Evolutionary conservation across 35 echinoderm and acorn worm species (phyloP), one percentile per base, ranked within the genome.

Genomic region (Anneissia japonica): DNA sequence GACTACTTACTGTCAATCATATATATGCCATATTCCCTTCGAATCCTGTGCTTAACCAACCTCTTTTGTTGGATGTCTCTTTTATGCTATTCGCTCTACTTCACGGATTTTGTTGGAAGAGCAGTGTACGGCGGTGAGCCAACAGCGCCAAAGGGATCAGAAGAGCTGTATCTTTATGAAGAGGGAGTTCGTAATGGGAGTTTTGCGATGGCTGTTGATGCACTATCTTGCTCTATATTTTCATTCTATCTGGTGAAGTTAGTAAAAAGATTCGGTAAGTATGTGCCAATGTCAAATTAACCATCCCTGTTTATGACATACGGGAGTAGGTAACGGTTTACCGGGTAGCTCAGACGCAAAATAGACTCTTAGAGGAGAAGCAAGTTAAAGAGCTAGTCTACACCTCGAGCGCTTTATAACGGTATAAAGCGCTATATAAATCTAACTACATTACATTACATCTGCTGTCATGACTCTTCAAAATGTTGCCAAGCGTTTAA

Each of bases 31-130:
- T 77, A 76, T 31, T 99, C 92, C 0, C 86, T 99, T 19, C 89
- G 96, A 21, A 89, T 99, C 76, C 89, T 99, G 39, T 99, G 96
- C 55, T 83, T 93, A 35, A 99, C 96, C 0, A 93, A 99, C 77
- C 92, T 99, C 0, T 64, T 99, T 4, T 93, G 96, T 30, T 99
- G 96, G 96, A 99, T 99, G 96, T 99, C 96, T 17, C 89, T 99
- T 6, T 74, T 99, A 34, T 99, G 96, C 77, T 99, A 94, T 81
- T 99, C 96, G 0, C 74, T 99, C 17, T 99, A 99, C 45, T 99
- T 99, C 80, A 99, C 96, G 0, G 96, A 99, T 73, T 99, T 99
- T 64, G 92, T 99, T 31, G 96, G 96, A 14, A 86, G 91, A 40
- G 89, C 87, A 76, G 87, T 99, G 36, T 99, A 99, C 75, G 92